Evolutionary conservation across 2,888 invertebrate genomes (phyloP), one percentile per base, ranked within the genome.

Genomic region (Idaea biselata): DNA sequence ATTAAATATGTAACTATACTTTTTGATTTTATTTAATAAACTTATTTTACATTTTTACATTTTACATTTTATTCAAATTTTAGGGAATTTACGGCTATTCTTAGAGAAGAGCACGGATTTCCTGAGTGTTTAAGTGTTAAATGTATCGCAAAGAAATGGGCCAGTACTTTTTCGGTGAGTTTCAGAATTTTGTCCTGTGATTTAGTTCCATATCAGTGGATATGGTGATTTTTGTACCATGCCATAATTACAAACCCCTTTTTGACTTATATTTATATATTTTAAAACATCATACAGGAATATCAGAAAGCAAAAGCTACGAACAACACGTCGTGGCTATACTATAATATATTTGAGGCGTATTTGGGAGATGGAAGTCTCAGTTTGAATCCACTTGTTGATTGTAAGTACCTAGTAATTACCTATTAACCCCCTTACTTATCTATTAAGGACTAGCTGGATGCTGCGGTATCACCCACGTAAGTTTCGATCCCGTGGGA

Each of bases 231-330:
- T 14, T 8, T 14, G 14, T 8, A 3, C 14, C 8, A 8, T 8
- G 44, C 44, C 0, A 44, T 8, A 44, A 7, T 33, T 44, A 8
- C 11, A 3, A 44, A 44, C 44, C 11, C 44, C 11, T 44, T 44
- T 44, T 14, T 44, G 44, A 14, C 8, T 14, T 14, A 3, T 8
- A 32, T 32, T 6, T 32, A 32, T 44, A 14, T 44, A 11, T 44
- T 44, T 44, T 44, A 44, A 44, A 44, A 4, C 32, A 1, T 11
- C 14, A 0, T 44, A 44, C 71, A 92, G 92, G 91, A 91, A 60
- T 92, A 88, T 69, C 92, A 92, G 69, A 92, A 91, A 69, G 84
- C 92, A 0, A 87, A 87, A 63, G 91, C 91, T 0, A 89, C 89
- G 0, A 84, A 87, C 58, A 91, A 91, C 70, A 87, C 82, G 32